Percentiles rank a stretch among this genome's conserved stretches.
phyloP scores from a whole-genome alignment of 1,140 invertebrate species.

The Rhopalosiphum padi region DNA sequence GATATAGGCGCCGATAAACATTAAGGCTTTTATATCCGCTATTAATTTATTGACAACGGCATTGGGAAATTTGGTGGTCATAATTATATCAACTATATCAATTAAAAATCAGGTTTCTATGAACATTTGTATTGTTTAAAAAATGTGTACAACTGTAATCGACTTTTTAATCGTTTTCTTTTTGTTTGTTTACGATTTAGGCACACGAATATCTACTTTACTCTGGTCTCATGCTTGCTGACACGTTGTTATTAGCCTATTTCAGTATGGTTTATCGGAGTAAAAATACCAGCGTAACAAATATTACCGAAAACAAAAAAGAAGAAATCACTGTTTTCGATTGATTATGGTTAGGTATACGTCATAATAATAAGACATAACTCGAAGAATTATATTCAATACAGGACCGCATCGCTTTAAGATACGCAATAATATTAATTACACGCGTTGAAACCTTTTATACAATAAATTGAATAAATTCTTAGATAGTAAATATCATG shows the following conservation, averaged over 20 bases:
- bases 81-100: constrained; percentile 66
- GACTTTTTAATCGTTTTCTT: too few relatives aligned
- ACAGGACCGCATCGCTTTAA: background rate
- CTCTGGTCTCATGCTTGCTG: constrained; percentile 81
- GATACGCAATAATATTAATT: background rate
- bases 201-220: constrained; percentile 85
- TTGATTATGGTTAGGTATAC: background rate
- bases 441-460: background rate
- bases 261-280: constrained; percentile 74
- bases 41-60: constrained; percentile 65
- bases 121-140: background rate
- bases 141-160: background rate
- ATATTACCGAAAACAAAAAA: background rate
- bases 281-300: too few relatives aligned
- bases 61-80: constrained; percentile 65
- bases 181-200: background rate
- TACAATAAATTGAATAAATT: too few relatives aligned
- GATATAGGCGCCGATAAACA: constrained; percentile 68
- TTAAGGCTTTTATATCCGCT: constrained; percentile 67
- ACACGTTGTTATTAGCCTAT: constrained; percentile 80
- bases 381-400: background rate
- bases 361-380: background rate
- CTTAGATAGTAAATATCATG: too few relatives aligned
- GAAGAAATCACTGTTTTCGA: background rate
- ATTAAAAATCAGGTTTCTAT: constrained; percentile 65